phyloP scores from a whole-genome alignment of 2,113 vertebrate species.

The Chloropsis hardwickii region DNA sequence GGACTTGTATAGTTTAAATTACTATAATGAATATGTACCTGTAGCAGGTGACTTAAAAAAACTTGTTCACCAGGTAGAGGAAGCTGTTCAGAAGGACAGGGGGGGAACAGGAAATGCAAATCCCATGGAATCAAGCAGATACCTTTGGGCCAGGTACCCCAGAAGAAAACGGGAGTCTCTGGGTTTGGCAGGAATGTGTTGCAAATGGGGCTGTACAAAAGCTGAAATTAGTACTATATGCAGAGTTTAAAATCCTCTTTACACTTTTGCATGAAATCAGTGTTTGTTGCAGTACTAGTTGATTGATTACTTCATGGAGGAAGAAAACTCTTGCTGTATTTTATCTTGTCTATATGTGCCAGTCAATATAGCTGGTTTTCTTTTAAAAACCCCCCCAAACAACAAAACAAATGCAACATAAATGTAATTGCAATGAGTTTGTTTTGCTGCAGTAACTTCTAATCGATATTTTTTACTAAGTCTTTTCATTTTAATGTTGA shows the following conservation, averaged over 20 bases:
- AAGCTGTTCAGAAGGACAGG: not conserved
- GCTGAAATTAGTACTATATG: constrained; percentile 86
- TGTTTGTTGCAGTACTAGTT: not conserved
- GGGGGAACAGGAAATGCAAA: not conserved
- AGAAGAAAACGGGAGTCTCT: constrained; percentile 80
- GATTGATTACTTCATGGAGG: not conserved
- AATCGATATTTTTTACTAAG: constrained; percentile 2
- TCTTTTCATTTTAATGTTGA: not conserved
- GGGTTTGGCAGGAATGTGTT: constrained; percentile 85
- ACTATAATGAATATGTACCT: constrained; percentile 37
- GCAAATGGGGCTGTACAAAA: constrained; percentile 87
- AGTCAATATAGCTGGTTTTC: not conserved
- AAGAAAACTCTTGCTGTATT: not conserved
- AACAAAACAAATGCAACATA: not conserved
- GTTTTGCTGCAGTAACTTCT: constrained; percentile 14
- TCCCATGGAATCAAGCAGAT: not conserved
- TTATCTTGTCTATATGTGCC: constrained; percentile 26
- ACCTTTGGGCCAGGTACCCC: constrained; percentile 52
- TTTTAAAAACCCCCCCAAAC: not conserved
- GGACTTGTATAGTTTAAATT: constrained; percentile 65
- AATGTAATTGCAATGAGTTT: not conserved
- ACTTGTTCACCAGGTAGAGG: constrained; percentile 21
- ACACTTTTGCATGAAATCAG: not conserved
- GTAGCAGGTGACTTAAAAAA: not conserved
- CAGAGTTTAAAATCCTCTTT: constrained; percentile 62